Conservation (phyloP, 2,113 vertebrate species). For the Stigmatopora nigra region DNA sequence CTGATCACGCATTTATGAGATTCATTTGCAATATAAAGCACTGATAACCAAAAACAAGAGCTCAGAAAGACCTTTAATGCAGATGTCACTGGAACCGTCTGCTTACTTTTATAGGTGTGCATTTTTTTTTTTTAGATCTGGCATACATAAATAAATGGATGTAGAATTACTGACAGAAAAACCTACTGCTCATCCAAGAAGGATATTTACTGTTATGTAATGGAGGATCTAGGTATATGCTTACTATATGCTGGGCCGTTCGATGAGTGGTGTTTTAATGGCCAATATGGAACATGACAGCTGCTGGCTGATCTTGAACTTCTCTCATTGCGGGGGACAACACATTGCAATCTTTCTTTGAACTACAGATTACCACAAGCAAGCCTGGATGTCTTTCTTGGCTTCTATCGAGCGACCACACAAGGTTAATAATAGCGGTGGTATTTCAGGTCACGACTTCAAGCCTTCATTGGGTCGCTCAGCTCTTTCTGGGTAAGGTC, state of each 20-base stretch:
- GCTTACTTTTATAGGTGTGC: not conserved
- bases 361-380: conserved; percentile 8
- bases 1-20: not conserved
- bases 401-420: conserved; percentile 11
- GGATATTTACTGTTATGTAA: conserved; percentile 44
- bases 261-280: not conserved
- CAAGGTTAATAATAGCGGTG: conserved; percentile 51
- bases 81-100: not conserved
- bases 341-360: conserved; percentile 24
- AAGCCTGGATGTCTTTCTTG: conserved; percentile 33
- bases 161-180: conserved; percentile 10
- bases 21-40: not conserved
- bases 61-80: not conserved
- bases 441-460: conserved; percentile 41
- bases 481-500: conserved; percentile 36
- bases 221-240: conserved; percentile 29
- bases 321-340: conserved; percentile 36
- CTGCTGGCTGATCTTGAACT: conserved; percentile 24
- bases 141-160: not conserved
- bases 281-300: conserved; percentile 23
- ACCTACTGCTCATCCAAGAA: conserved; percentile 18
- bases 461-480: conserved; percentile 27
- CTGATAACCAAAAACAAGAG: not conserved
- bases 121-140: not conserved
- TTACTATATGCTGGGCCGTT: conserved; percentile 21